phyloP scores from a whole-genome alignment of 2,888 invertebrate species.

The Caenorhabditis sp. region DNA sequence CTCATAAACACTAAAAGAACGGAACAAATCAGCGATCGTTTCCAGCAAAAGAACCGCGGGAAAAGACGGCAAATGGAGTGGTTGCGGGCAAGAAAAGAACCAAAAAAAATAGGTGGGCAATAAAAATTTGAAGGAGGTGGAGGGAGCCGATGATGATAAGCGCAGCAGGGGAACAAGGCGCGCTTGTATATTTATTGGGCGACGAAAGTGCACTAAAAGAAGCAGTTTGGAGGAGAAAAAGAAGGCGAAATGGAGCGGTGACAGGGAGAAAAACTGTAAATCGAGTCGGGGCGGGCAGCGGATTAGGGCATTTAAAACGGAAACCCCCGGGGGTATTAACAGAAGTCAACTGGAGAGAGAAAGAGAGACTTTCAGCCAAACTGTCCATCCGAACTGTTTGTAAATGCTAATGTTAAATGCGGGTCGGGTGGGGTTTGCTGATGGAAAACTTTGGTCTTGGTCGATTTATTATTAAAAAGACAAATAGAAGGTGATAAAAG shows the following conservation, averaged over 20 bases:
- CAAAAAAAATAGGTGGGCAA: conserved; percentile 26
- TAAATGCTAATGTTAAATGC: too few relatives aligned
- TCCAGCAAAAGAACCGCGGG: not conserved
- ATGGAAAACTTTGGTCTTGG: conserved; percentile 31
- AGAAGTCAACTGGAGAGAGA: not conserved
- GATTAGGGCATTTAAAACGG: conserved; percentile 28
- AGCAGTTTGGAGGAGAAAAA: conserved; percentile 27
- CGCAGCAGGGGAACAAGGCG: conserved; percentile 1
- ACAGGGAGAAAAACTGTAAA: conserved; percentile 2
- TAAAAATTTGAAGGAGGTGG: conserved; percentile 44
- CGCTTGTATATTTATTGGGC: conserved; percentile 49
- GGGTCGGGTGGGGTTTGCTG: not conserved
- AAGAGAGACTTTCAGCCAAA: not conserved
- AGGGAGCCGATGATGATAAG: conserved; percentile 15
- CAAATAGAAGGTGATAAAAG: conserved; percentile 22
- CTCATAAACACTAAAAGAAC: conserved; percentile 19
- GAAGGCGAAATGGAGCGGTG: not conserved
- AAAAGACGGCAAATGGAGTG: conserved; percentile 1
- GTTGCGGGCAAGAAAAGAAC: not conserved
- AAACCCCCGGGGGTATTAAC: conserved; percentile 12
- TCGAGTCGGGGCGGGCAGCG: conserved; percentile 25
- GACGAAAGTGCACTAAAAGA: conserved; percentile 45
- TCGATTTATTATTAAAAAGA: conserved; percentile 14
- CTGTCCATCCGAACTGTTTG: too few relatives aligned
- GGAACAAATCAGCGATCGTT: conserved; percentile 19